Evolutionary conservation across 23 tunicate species (phyloP).

Genomic region (Ascidia mentula): DNA sequence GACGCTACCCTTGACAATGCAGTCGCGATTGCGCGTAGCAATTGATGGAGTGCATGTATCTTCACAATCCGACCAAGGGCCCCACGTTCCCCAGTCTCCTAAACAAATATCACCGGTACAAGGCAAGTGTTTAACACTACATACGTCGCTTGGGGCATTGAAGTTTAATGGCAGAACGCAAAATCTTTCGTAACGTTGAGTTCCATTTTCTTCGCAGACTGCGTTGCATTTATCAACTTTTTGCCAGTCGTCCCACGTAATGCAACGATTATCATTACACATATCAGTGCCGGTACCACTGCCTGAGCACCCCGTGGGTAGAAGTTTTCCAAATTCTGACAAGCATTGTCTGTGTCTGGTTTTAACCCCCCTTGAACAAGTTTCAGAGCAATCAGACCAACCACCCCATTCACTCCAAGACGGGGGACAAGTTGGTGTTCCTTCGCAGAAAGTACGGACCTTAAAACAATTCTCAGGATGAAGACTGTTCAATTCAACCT

Average conservation of each 20-base stretch:
- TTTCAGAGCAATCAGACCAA: constrained; percentile 33
- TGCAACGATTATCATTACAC: constrained; percentile 12
- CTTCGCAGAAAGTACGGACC: neutral
- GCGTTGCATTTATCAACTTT: constrained; percentile 12
- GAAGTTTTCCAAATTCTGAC: constrained; percentile 14
- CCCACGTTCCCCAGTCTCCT: constrained; percentile 28
- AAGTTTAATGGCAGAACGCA: constrained; percentile 2
- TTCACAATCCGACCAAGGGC: constrained; percentile 26
- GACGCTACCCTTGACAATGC: constrained; percentile 17
- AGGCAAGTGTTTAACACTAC: neutral
- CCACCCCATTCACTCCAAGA: constrained; percentile 15
- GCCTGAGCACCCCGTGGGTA: neutral
- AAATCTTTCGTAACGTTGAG: neutral
- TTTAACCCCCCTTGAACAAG: constrained; percentile 22
- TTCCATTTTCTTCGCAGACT: constrained; percentile 32
- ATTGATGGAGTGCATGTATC: constrained; percentile 24
- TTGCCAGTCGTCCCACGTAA: neutral
- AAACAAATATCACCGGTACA: constrained; percentile 31
- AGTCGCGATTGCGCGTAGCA: constrained; percentile 6
- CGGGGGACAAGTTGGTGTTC: constrained; percentile 41
- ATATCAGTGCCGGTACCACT: neutral
- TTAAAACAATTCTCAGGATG: constrained; percentile 7
- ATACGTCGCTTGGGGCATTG: neutral
- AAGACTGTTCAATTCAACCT: neutral
- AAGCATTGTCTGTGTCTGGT: constrained; percentile 14